Base-by-base conservation (phyloP, 2,797 vertebrate genomes). In the Rhadinocentrus ornatus region DNA sequence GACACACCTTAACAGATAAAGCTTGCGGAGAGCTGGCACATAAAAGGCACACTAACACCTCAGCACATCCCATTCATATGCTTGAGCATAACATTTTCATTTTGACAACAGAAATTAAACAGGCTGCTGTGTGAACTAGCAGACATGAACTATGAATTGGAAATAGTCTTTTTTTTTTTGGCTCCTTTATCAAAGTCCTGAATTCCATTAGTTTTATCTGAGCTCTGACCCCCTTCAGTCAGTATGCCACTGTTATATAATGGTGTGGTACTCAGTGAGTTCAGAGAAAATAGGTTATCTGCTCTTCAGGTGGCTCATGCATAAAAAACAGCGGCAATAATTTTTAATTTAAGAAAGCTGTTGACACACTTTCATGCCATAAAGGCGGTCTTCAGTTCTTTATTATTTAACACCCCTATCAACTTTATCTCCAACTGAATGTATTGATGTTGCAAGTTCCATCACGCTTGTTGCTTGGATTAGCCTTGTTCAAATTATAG, bases 1-100 rank as follows among this genome's bases (percentile, higher is more conserved):
- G 77, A 86, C 89, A 88, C 88, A 76, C 88, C 86, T 88, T 67
- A 50, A 66, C 63, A 80, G 24, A 71, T 67, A 39, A 2, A 29
- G 41, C 71, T 82, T 9, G 61, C 58, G 70, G 58, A 13, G 20
- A 60, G 67, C 71, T 22, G 73, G 67, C 53, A 63, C 41, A 68
- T n/a, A 56, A 60, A 60, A 72, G 31, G 34, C 26, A 60, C 27
- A 12, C 37, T 62, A 75, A 79, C 48, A 44, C 31, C 37, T 63
- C 69, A 73, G 74, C 61, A 78, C 67, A 75, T 75, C 37, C 37
- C 32, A 32, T 60, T 83, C 27, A 54, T 68, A 58, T 55, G 56
- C 50, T 53, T 31, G 24, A 11, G 26, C 16, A 29, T n/a, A 10
- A 26, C 41, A 8, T n/a, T 11, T 29, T n/a, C 16, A 9, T n/a